These are phyloP conservation scores for Noctilio leporinus DNA, from an alignment of 2,113 vertebrate species.

Conservation along the genomic window DNA sequence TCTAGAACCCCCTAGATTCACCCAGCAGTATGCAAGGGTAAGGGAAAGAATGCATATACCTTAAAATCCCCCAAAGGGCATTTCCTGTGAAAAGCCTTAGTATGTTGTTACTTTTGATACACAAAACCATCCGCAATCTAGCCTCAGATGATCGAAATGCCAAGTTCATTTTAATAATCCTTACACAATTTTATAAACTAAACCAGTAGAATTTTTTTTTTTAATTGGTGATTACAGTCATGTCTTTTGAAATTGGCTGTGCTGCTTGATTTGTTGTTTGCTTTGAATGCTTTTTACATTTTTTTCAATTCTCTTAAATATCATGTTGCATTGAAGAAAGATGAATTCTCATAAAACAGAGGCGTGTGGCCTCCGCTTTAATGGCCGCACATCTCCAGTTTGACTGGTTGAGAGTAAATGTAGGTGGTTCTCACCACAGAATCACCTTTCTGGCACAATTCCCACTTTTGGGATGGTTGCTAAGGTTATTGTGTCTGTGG, in stretches of 20 bases:
- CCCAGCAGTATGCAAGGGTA: background rate
- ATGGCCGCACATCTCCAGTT: background rate
- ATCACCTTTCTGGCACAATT: background rate
- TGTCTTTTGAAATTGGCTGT: background rate
- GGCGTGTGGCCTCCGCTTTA: too few relatives aligned
- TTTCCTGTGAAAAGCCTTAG: background rate
- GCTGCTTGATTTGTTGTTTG: background rate
- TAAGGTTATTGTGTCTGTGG: background rate
- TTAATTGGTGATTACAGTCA: background rate
- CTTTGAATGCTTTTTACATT: background rate
- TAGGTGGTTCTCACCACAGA: background rate
- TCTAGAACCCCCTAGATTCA: constrained; percentile 34
- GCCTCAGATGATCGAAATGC: background rate
- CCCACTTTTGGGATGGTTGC: background rate
- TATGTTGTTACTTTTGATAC: background rate
- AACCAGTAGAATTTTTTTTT: background rate
- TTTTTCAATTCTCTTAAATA: background rate
- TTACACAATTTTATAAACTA: background rate
- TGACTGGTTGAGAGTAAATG: background rate
- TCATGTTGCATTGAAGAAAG: background rate
- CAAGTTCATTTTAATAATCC: background rate
- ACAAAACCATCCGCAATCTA: background rate
- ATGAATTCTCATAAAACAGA: background rate
- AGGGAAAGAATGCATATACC: background rate
- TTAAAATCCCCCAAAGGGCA: background rate